Base-by-base conservation (phyloP, 92 coral and sea anemone genomes). In the Anthopleura xanthogrammica region DNA sequence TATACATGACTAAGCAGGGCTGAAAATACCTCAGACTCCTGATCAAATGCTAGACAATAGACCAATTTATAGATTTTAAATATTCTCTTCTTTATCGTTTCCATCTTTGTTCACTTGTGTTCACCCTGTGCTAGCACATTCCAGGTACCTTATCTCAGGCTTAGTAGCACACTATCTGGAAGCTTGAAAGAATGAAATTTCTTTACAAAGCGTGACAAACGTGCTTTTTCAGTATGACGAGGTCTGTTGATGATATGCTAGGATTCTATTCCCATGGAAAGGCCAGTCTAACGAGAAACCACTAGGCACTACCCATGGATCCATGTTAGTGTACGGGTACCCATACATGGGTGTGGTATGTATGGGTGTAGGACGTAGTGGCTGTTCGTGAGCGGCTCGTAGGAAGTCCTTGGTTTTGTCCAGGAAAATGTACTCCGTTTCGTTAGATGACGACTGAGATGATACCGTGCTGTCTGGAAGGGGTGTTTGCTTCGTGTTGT, bases 321-420 rank as follows among this genome's bases (percentile, higher is more conserved):
- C 84, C 77, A 81, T 81, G 40, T 65, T 22, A 1, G 80, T 7
- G 57, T 81, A 81, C 36, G 77, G 84, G 58, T 41, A 66, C 48
- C 84, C 77, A 50, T 66, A 81, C 11, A 71, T 6, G 7, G 84
- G 77, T 14, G 29, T 66, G 0, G 77, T 20, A 52, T 68, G 84
- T 1, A 81, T 81, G 50, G 84, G 84, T 5, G 84, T 81, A 10
- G 84, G 84, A 19, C 84, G 60, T 70, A 68, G 57, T 42, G 84
- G 84, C 41, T 62, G 39, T 5, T 52, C 84, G 23, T 20, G 48
- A 20, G 70, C 77, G 10, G 77, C 77, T 81, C 84, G 54, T 23
- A 81, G 50, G 14, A 81, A 60, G 22, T 81, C 77, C 58, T 81
- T 81, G 19, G 84, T 70, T 29, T 81, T 81, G 60, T 81, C 84